Evolutionary conservation across 2,113 vertebrate species (phyloP).

Genomic region (Cricetomys ansorgei): DNA sequence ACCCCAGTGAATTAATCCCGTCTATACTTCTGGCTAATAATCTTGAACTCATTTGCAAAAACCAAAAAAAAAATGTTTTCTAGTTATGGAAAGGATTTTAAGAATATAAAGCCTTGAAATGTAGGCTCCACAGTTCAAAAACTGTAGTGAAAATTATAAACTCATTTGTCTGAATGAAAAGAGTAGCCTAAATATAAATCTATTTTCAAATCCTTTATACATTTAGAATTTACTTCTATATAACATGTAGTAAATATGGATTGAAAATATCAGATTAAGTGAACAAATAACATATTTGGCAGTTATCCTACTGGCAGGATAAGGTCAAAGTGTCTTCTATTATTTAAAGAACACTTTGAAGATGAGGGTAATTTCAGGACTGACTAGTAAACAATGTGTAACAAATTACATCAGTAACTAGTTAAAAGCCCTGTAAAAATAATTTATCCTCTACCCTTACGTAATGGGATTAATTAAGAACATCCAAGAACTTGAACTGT

Average conservation of each 20-base stretch:
- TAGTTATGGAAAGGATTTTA: background rate
- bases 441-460: constrained; percentile 75
- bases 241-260: constrained; percentile 74
- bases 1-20: background rate
- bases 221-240: constrained; percentile 46
- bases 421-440: constrained; percentile 84
- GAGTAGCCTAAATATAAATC: background rate
- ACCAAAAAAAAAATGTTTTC: background rate
- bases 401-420: constrained; percentile 83
- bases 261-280: constrained; percentile 45
- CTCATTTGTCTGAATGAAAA: background rate
- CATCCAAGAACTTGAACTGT: constrained; percentile 59
- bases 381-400: constrained; percentile 83
- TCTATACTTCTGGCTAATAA: background rate
- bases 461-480: constrained; percentile 77
- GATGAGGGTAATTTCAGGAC: constrained; percentile 80
- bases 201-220: constrained; percentile 41
- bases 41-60: background rate
- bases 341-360: constrained; percentile 84
- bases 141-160: constrained; percentile 55
- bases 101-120: constrained; percentile 19
- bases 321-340: constrained; percentile 77
- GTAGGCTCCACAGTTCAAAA: constrained; percentile 50
- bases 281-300: constrained; percentile 53
- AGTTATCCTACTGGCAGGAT: constrained; percentile 45